These are phyloP conservation scores for Octodon degus DNA, from an alignment of 2,113 vertebrate species.

Conservation along the genomic window DNA sequence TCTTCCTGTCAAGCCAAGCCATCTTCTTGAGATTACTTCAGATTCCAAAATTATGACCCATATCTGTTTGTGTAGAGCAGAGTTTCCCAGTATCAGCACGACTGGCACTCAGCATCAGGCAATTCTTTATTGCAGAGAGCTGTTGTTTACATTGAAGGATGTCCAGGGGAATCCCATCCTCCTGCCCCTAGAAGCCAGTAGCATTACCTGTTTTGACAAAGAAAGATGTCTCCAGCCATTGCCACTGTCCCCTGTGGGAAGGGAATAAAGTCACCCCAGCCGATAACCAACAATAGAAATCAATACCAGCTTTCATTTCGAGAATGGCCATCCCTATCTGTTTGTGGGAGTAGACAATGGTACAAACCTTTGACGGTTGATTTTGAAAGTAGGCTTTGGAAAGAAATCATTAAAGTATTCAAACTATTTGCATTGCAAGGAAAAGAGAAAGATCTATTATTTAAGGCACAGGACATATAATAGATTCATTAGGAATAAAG, in stretches of 20 bases:
- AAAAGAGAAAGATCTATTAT: slow-evolving; percentile 63
- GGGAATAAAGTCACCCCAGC: neutral
- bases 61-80: neutral
- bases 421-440: slow-evolving; percentile 72
- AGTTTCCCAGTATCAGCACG: neutral
- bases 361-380: slow-evolving; percentile 45
- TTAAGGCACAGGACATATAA: slow-evolving; percentile 59
- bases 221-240: neutral
- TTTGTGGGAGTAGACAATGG: slow-evolving; percentile 51
- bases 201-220: neutral
- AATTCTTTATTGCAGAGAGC: neutral
- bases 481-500: slow-evolving; percentile 60
- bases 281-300: neutral
- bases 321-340: slow-evolving; percentile 66
- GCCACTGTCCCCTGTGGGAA: neutral
- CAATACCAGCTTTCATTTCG: slow-evolving; percentile 27
- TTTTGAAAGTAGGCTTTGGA: slow-evolving; percentile 67
- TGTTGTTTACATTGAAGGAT: neutral
- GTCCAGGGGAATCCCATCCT: neutral
- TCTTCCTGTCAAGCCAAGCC: neutral
- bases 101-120: neutral
- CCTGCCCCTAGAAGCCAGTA: neutral
- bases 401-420: slow-evolving; percentile 72
- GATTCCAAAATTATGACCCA: neutral
- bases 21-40: neutral